Conservation (phyloP, 2,888 invertebrate species). For the Andrena camellia region DNA sequence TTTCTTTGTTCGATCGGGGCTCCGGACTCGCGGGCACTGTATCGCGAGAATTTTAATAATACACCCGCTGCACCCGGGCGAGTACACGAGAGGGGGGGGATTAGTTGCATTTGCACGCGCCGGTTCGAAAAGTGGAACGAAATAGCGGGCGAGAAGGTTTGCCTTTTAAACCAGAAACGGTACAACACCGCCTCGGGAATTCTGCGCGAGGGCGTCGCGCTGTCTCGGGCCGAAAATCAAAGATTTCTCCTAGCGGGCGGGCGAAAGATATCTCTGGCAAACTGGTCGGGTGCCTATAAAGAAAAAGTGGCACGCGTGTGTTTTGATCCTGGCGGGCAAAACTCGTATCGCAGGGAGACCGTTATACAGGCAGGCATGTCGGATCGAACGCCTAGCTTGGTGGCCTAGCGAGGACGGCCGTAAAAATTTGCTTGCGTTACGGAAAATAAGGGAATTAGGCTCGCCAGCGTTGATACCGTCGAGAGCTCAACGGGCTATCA, state of each 20-base stretch:
- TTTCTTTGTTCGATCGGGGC: not conserved
- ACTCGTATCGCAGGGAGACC: conserved; percentile 47
- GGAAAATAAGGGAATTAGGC: conserved; percentile 7
- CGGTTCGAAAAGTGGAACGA: not conserved
- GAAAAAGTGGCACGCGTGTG: conserved; percentile 50
- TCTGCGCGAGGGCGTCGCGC: conserved; percentile 72
- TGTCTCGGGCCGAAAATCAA: conserved; percentile 72
- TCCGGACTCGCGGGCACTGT: too few species aligned
- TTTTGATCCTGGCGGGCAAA: conserved; percentile 19
- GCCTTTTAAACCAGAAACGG: conserved; percentile 41
- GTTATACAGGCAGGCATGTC: conserved; percentile 52
- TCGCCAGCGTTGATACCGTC: not conserved
- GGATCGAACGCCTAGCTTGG: conserved; percentile 22
- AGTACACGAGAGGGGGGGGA: not conserved
- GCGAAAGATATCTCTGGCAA: conserved; percentile 49
- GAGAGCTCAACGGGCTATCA: conserved; percentile 42
- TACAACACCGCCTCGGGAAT: conserved; percentile 35
- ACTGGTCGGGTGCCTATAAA: conserved; percentile 61
- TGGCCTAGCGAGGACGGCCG: conserved; percentile 12
- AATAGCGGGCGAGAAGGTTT: not conserved
- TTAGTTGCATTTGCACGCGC: not conserved
- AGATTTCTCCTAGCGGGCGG: conserved; percentile 66
- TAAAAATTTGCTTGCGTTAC: conserved; percentile 24
- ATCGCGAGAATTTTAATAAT: not conserved
- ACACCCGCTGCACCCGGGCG: too few species aligned